Base-by-base conservation (phyloP, 2,888 invertebrate species). In the Acronicta aceris region DNA sequence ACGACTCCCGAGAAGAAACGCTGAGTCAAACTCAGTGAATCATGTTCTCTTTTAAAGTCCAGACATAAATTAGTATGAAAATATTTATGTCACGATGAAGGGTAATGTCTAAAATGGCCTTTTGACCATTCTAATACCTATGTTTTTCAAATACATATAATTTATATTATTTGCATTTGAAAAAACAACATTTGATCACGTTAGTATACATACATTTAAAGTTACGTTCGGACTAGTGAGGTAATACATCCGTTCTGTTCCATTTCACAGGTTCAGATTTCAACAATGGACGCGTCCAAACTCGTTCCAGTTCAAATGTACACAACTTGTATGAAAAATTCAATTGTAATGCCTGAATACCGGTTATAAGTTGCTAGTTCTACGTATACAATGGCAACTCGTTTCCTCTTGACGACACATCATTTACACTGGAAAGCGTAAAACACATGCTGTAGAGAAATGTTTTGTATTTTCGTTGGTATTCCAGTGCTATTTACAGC, bases 191-290 rank as follows among this genome's bases (percentile, higher is more conserved):
- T n/a, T n/a, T n/a, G n/a, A n/a, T n/a, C n/a, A n/a, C n/a, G n/a
- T n/a, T 27, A 7, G 27, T 7, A 27, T 27, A 5, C 0, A 27
- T 10, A 21, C 30, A 30, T 30, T 30, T 30, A 9, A 30, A 9
- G 30, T 3, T 30, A 30, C 10, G 2, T 30, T 9, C 10, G 1
- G 10, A 30, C 9, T 9, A 30, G 7, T 6, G 27, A 27, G 8
- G 30, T 9, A 30, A 30, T 30, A 9, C 0, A 9, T 4, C 69
- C 79, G 75, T 79, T 84, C 82, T 90, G 88, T 42, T 17, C 9
- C 17, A 42, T 21, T 42, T 42, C 17, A 21, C 17, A 17, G 42
- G 42, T 42, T 17, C 42, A 42, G 42, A 27, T 27, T 17, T 4
- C 1, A 17, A 42, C 42, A 42, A 42, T 42, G 21, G 42, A 21